Evolutionary conservation across 2,888 invertebrate species (phyloP), one percentile per base, ranked within the genome.

Genomic region (Acrobasis suavella): DNA sequence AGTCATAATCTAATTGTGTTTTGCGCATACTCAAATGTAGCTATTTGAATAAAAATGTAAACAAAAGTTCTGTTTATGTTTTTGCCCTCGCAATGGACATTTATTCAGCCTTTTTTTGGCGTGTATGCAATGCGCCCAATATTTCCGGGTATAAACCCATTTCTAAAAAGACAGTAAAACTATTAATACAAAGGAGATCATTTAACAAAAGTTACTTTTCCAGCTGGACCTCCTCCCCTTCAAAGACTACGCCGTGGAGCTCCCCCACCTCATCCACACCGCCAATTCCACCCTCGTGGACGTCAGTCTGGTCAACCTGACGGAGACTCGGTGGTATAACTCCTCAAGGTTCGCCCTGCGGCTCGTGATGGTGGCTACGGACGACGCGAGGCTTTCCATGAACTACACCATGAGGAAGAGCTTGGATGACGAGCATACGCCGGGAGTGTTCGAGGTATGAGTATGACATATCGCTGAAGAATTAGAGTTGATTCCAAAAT

Each of bases 341-440:
- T 78, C 86, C 52, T 93, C 95, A 7, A 81, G 96, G 61, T 95
- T 93, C 82, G 95, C 94, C 9, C 70, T 95, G 1, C 94, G 94
- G 69, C 72, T 95, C 65, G 73, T 93, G 5, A 72, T 95, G 15
- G 86, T 93, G 46, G 93, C 93, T 68, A 87, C 86, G 0, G 93
- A 93, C 64, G 64, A 78, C n/a, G 70, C 70, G 0, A 73, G 76
- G 1, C 81, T 85, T n/a, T 76, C 80, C 1, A 87, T 94, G 83
- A 74, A 70, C 9, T 77, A 91, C 6, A 81, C 80, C 15, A 82
- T 87, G 66, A 86, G 92, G 67, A 93, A 93, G 78, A 95, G 94
- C 63, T 76, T 96, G 63, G 95, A 96, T 73, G 96, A 96, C 75
- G 96, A 96, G 76, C 94, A 95, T 70, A 94, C 95, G n/a, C 96